A percentile compares a stretch with the other conserved stretches of the same genome.
Evolutionary conservation across 2,797 vertebrate species (phyloP).

Genomic region (Anomalospiza imberbis): DNA sequence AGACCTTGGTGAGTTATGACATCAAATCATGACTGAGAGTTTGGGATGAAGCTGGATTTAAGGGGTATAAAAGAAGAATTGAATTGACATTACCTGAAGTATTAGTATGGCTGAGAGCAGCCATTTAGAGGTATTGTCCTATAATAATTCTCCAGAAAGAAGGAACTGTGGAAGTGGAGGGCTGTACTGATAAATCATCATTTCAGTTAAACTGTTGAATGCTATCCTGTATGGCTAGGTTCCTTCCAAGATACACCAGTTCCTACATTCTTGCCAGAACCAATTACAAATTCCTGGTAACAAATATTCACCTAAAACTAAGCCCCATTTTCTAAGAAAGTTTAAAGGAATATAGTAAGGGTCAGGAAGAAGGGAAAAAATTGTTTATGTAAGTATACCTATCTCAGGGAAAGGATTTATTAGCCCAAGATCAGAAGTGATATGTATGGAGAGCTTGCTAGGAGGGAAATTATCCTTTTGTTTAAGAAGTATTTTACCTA

Average conservation of each 20-base stretch:
- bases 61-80: neutral
- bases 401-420: neutral
- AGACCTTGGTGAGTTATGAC: neutral
- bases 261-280: neutral
- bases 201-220: neutral
- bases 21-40: neutral
- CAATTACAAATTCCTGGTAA: neutral
- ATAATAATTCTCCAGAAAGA: neutral
- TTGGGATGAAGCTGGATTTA: neutral
- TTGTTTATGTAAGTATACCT: neutral
- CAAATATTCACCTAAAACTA: neutral
- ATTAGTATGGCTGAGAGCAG: neutral
- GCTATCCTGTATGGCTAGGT: neutral
- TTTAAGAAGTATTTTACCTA: neutral
- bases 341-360: neutral
- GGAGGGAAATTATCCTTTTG: neutral
- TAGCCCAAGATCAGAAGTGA: neutral
- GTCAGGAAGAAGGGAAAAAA: neutral
- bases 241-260: neutral
- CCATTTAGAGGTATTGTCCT: neutral
- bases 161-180: neutral
- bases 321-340: neutral
- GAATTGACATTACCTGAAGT: neutral
- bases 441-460: neutral
- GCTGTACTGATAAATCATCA: neutral